These are phyloP conservation scores for Synanthedon vespiformis DNA, from an alignment of 2,888 invertebrate species.

Conservation along the genomic window DNA sequence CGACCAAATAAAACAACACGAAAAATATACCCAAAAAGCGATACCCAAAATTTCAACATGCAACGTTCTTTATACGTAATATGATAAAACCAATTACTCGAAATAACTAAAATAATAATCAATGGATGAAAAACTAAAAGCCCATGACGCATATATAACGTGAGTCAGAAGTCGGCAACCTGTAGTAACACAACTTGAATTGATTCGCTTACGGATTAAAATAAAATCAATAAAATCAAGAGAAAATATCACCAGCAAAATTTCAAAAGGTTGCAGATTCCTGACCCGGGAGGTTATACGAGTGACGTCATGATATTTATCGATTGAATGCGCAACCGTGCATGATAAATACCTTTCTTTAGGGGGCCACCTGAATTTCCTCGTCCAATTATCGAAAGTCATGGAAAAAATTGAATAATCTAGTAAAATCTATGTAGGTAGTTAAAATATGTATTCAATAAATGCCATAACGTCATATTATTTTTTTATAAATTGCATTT, in stretches of 20 bases:
- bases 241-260: not conserved
- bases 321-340: not conserved
- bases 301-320: not conserved
- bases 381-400: not conserved
- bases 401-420: constrained; percentile 1
- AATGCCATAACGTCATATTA: not conserved
- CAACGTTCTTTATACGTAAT: too few relatives aligned
- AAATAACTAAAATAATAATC: too few relatives aligned
- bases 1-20: not conserved
- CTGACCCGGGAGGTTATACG: constrained; percentile 3
- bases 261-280: not conserved
- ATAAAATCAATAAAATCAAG: not conserved
- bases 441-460: not conserved
- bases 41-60: too few relatives aligned
- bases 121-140: too few relatives aligned
- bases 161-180: constrained; percentile 1
- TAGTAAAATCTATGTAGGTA: constrained; percentile 4
- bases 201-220: too few relatives aligned
- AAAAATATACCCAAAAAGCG: too few relatives aligned
- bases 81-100: too few relatives aligned
- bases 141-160: constrained; percentile 9
- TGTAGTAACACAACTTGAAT: not conserved
- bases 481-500: not conserved
- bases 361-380: not conserved
- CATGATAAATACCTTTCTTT: constrained; percentile 1